A percentile compares a stretch with the other conserved stretches of the same genome.
Evolutionary conservation across 2,888 invertebrate genomes (phyloP).

Genomic region (Frankliniella intonsa): DNA sequence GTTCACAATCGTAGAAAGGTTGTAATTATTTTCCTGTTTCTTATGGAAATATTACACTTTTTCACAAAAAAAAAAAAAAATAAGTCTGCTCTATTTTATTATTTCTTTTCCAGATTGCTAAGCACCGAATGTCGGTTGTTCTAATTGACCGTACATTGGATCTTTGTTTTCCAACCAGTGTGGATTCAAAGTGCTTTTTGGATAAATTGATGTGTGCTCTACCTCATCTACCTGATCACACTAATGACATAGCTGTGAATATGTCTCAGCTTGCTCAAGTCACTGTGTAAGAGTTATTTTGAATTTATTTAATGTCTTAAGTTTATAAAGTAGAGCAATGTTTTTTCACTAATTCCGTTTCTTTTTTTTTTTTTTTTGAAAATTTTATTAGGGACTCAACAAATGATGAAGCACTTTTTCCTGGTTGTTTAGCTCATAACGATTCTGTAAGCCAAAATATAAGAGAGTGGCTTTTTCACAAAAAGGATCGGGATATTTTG

Average conservation of each 20-base stretch:
- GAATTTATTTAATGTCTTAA: neutral
- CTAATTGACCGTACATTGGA: neutral
- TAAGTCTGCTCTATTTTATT: no score
- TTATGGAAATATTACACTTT: neutral
- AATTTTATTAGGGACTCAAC: neutral
- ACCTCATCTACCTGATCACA: neutral
- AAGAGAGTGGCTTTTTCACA: neutral
- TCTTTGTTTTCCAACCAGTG: neutral
- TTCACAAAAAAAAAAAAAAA: neutral
- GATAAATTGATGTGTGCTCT: neutral
- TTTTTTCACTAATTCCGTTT: neutral
- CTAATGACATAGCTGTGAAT: neutral
- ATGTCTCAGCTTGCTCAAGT: slow-evolving; percentile 20
- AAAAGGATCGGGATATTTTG: slow-evolving; percentile 4
- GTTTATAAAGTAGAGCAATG: neutral
- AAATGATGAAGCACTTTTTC: neutral
- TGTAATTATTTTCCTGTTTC: neutral
- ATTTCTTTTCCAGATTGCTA: neutral
- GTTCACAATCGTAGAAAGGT: slow-evolving; percentile 2
- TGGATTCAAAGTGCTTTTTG: slow-evolving; percentile 1
- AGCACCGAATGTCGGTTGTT: neutral
- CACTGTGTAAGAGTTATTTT: neutral
- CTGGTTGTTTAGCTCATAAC: neutral
- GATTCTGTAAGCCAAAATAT: neutral
- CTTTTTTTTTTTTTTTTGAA: neutral